Evolutionary conservation across 2,113 vertebrate genomes (phyloP).

Genomic region (Tylochromis polylepis): DNA sequence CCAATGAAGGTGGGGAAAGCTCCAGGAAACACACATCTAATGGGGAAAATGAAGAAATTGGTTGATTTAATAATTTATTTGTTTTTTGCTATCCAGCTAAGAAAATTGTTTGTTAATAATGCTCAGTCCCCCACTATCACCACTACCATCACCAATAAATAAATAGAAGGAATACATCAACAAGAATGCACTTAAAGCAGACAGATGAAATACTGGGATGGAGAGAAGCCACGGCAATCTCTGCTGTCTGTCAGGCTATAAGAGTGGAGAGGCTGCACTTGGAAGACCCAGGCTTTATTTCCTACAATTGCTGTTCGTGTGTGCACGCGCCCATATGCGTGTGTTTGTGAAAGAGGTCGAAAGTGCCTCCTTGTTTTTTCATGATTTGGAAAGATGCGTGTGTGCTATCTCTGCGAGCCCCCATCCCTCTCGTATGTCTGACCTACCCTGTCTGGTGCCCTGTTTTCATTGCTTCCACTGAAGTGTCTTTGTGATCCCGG

Average conservation of each 20-base stretch:
- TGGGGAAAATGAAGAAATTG: neutral
- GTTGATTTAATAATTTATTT: neutral
- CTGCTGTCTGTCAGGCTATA: neutral
- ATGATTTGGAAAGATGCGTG: constrained; percentile 8
- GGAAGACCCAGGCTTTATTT: constrained; percentile 31
- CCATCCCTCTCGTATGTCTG: constrained; percentile 25
- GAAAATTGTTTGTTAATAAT: neutral
- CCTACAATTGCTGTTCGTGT: constrained; percentile 33
- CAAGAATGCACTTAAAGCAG: constrained; percentile 21
- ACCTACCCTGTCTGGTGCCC: constrained; percentile 34
- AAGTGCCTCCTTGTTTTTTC: constrained; percentile 40
- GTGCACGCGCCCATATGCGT: neutral
- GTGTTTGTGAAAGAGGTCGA: constrained; percentile 12
- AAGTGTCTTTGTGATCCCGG: constrained; percentile 81
- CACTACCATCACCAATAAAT: neutral
- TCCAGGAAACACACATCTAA: neutral
- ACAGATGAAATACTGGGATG: neutral
- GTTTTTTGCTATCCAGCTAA: neutral
- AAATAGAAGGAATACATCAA: neutral
- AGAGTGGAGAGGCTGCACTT: constrained; percentile 37
- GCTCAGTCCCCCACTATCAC: neutral
- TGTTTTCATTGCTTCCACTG: constrained; percentile 69
- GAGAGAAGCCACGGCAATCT: constrained; percentile 14
- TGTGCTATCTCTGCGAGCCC: neutral
- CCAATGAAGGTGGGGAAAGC: neutral